Evolutionary conservation across 2,888 invertebrate species (phyloP), one percentile per base, ranked within the genome.

Genomic region (Anorthoa munda): DNA sequence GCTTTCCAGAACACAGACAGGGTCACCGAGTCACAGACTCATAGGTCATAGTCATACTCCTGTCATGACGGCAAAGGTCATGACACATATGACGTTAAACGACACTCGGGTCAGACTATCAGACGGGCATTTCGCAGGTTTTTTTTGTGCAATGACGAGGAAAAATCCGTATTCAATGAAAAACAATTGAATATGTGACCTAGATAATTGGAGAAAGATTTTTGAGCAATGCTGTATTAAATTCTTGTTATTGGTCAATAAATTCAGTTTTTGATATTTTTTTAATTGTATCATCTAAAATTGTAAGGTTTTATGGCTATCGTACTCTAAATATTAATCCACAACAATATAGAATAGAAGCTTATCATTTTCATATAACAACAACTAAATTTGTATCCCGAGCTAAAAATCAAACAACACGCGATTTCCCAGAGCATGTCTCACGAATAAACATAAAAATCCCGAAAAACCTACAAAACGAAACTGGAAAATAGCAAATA

Each of bases 111-210:
- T 56, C 21, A 66, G 18, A 61, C 65, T 46, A 51, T 53, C 31
- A 63, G 46, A 4, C 50, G 21, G 77, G 59, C 3, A 39, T 45
- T 45, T 45, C 11, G 9, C 21, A 21, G 60, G 45, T 50, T 79
- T 76, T 71, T 69, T 76, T 71, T 75, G 18, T 75, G 18, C 18
- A 12, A n/a, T 70, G 65, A 53, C 39, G 13, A 61, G 51, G 17
- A 31, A n/a, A 69, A 13, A 53, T 46, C 17, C 46, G 0, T 63
- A 71, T 23, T 18, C 26, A 51, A 21, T 61, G 77, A 72, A 78
- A 80, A 46, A 15, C 13, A 23, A 23, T 39, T 31, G 26, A 23
- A n/a, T 17, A 39, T n/a, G 3, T 31, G 31, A 21, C 15, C 23
- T n/a, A 39, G 9, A n/a, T 56, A 17, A 45, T 48, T 2, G 5